Conservation (phyloP, 53 echinoderm and acorn worm species). For the Pentamera pediparva region DNA sequence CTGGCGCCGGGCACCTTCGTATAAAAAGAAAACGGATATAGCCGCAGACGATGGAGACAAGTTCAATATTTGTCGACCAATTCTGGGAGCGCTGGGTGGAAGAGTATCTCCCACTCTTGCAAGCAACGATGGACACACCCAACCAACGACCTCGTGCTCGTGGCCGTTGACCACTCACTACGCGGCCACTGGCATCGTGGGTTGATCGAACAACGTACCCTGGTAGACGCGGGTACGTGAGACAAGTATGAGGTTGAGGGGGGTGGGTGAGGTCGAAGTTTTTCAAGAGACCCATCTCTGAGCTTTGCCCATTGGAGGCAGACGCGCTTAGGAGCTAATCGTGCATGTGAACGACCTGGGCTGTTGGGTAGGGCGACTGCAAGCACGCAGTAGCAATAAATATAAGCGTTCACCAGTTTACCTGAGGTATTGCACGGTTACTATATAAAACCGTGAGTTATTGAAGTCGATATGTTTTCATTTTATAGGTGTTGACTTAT, state of each 20-base stretch:
- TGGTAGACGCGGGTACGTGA: constrained; percentile 23
- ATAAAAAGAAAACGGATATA: constrained; percentile 38
- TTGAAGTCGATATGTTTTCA: too few relatives aligned
- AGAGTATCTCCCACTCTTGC: constrained; percentile 43
- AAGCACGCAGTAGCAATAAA: not conserved
- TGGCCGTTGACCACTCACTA: constrained; percentile 24
- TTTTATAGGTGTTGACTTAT: too few relatives aligned
- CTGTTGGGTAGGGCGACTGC: not conserved
- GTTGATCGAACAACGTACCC: constrained; percentile 21
- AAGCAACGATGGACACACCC: constrained; percentile 19
- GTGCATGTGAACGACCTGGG: too few relatives aligned
- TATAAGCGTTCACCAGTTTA: not conserved
- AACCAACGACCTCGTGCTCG: constrained; percentile 31
- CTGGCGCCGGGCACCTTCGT: constrained; percentile 40
- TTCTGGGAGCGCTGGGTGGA: constrained; percentile 45
- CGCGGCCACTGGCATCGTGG: constrained; percentile 26
- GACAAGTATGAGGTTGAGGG: constrained; percentile 42
- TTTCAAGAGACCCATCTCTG: constrained; percentile 41
- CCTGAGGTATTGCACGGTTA: not conserved
- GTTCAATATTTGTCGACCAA: constrained; percentile 44
- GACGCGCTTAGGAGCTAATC: not conserved
- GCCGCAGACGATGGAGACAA: constrained; percentile 49
- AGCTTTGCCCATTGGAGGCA: constrained; percentile 42
- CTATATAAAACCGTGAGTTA: too few relatives aligned
- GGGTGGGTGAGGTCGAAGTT: constrained; percentile 7